phyloP scores from a whole-genome alignment of 2,113 vertebrate species.

The Azemiops feae region DNA sequence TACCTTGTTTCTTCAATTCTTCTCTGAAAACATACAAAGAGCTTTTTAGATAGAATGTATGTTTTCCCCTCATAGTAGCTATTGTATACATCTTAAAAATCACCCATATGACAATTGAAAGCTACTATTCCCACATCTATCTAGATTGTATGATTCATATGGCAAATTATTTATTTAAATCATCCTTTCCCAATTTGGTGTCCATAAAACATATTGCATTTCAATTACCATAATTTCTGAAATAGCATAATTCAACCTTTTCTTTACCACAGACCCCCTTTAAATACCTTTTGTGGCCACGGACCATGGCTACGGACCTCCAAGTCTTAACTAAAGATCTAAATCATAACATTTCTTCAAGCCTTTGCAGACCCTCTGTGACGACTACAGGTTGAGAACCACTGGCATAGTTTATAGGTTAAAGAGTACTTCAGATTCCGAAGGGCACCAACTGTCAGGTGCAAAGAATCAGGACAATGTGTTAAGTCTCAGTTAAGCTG shows the following conservation, averaged over 20 bases:
- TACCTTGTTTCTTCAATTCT: background rate
- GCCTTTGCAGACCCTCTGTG: background rate
- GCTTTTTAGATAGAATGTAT: background rate
- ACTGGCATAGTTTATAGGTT: background rate
- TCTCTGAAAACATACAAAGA: background rate
- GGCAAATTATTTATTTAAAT: background rate
- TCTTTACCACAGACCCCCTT: background rate
- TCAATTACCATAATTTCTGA: background rate
- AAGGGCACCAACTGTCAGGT: background rate
- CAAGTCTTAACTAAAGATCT: background rate
- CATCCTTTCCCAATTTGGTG: background rate
- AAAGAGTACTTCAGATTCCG: background rate
- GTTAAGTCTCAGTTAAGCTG: background rate
- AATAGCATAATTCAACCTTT: background rate
- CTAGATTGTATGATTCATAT: background rate
- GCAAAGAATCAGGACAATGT: background rate
- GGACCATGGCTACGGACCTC: background rate
- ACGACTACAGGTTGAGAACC: background rate
- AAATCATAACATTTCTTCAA: background rate
- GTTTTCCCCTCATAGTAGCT: background rate
- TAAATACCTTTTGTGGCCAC: background rate
- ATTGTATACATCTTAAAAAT: background rate
- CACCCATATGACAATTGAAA: background rate
- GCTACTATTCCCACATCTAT: too few relatives aligned
- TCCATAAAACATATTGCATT: background rate